Percentiles rank a stretch among this genome's conserved stretches.
These are phyloP conservation scores for Microhierax caerulescens DNA, from an alignment of 2,797 vertebrate genomes.

Conservation along the genomic window DNA sequence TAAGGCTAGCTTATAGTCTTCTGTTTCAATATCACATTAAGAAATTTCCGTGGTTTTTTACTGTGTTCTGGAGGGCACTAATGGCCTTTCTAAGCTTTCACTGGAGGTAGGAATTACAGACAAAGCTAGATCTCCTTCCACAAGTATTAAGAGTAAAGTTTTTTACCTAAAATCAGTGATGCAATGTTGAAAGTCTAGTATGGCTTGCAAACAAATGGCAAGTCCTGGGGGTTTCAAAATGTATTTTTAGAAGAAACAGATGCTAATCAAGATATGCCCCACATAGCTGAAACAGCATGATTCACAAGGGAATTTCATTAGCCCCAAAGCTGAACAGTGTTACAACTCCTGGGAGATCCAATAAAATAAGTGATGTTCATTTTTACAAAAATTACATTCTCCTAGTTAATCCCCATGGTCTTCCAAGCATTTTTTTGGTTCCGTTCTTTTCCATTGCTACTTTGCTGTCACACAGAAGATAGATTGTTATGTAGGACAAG, in stretches of 20 bases:
- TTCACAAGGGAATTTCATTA: conserved; percentile 52
- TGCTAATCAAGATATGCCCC: conserved; percentile 54
- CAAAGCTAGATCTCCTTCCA: background rate
- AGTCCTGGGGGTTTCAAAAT: conserved; percentile 8
- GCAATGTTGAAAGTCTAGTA: background rate
- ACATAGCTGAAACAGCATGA: conserved; percentile 26
- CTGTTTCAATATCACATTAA: background rate
- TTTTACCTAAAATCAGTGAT: conserved; percentile 9
- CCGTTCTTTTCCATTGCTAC: background rate
- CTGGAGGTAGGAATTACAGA: background rate
- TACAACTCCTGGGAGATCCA: background rate
- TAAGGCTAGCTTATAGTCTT: background rate
- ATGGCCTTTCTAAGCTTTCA: background rate
- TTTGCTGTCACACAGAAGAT: background rate
- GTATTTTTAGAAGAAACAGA: conserved; percentile 65
- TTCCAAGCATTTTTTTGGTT: background rate
- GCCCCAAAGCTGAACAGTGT: background rate
- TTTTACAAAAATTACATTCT: background rate
- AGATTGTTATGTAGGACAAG: background rate
- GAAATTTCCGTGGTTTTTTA: background rate
- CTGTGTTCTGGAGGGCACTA: background rate
- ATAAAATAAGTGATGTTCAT: background rate
- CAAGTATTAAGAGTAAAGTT: background rate
- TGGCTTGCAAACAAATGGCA: conserved; percentile 10
- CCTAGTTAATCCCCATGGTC: background rate